A percentile compares a stretch with the other conserved stretches of the same genome.
Conservation (phyloP, 2,113 vertebrate genomes). For the Labeo catla region DNA sequence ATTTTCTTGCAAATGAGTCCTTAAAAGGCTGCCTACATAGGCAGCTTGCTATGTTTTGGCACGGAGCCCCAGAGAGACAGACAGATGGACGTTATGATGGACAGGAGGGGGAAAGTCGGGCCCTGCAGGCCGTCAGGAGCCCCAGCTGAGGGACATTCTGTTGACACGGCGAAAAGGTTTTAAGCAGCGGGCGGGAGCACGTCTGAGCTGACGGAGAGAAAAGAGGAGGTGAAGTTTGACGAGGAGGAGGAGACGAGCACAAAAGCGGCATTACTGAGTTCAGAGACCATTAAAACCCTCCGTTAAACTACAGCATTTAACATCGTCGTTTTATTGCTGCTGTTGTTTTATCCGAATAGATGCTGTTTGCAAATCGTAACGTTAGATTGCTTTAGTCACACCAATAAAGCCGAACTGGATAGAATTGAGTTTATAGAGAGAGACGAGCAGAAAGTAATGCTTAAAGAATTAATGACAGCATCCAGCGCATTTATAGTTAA, state of each 20-base stretch:
- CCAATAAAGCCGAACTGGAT: background rate
- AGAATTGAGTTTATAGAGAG: background rate
- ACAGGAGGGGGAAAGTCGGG: slow-evolving; percentile 50
- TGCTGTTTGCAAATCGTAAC: background rate
- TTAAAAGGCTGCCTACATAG: too few relatives aligned
- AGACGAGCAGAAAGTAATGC: background rate
- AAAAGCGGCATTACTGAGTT: slow-evolving; percentile 67
- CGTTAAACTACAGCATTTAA: slow-evolving; percentile 26
- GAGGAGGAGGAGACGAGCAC: slow-evolving; percentile 48
- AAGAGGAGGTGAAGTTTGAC: slow-evolving; percentile 14
- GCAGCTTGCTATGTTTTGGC: too few relatives aligned
- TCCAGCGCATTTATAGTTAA: background rate
- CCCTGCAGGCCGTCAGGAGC: slow-evolving; percentile 22
- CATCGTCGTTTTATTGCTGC: background rate
- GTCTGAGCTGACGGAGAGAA: background rate
- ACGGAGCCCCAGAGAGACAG: slow-evolving; percentile 24
- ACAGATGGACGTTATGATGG: slow-evolving; percentile 51
- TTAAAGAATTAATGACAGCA: background rate
- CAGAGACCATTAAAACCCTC: slow-evolving; percentile 61
- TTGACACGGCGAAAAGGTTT: slow-evolving; percentile 57
- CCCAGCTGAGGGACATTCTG: slow-evolving; percentile 58
- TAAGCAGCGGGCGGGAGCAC: slow-evolving; percentile 47
- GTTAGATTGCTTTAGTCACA: background rate
- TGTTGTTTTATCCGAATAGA: background rate
- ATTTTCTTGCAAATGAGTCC: too few relatives aligned